Evolutionary conservation across 2,888 invertebrate genomes (phyloP).

Genomic region (Toxonevra muliebris): DNA sequence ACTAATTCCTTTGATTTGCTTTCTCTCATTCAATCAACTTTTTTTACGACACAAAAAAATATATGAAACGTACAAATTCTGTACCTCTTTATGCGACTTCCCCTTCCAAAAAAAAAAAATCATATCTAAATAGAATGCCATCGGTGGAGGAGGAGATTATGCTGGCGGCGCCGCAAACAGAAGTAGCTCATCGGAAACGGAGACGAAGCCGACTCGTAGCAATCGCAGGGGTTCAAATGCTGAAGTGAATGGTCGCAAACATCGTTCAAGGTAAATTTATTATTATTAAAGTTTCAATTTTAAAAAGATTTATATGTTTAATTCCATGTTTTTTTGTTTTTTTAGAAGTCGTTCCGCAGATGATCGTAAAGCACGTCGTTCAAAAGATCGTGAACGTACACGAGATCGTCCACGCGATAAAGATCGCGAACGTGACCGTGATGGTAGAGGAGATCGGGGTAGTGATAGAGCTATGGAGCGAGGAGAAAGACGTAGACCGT

Average conservation of each 20-base stretch:
- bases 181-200: constrained; percentile 20
- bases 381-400: constrained; percentile 51
- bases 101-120: constrained; percentile 23
- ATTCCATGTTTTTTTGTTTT: too few species aligned
- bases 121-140: constrained; percentile 33
- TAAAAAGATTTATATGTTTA: too few species aligned
- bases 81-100: constrained; percentile 11
- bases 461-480: constrained; percentile 44
- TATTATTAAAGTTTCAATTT: background rate
- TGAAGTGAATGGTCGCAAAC: constrained; percentile 40
- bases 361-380: constrained; percentile 49
- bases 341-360: constrained; percentile 55
- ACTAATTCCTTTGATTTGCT: constrained; percentile 63
- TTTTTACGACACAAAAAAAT: constrained; percentile 40
- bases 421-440: constrained; percentile 59
- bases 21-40: constrained; percentile 59
- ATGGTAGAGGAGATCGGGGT: constrained; percentile 54
- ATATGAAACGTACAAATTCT: background rate
- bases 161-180: constrained; percentile 22
- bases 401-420: constrained; percentile 49
- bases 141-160: constrained; percentile 25
- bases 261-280: constrained; percentile 46
- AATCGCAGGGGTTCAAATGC: constrained; percentile 36
- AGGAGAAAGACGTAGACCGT: constrained; percentile 35
- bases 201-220: constrained; percentile 30